A percentile compares a stretch with the other conserved stretches of the same genome.
phyloP scores from a whole-genome alignment of 2,797 vertebrate genomes.

The Catharus ustulatus region DNA sequence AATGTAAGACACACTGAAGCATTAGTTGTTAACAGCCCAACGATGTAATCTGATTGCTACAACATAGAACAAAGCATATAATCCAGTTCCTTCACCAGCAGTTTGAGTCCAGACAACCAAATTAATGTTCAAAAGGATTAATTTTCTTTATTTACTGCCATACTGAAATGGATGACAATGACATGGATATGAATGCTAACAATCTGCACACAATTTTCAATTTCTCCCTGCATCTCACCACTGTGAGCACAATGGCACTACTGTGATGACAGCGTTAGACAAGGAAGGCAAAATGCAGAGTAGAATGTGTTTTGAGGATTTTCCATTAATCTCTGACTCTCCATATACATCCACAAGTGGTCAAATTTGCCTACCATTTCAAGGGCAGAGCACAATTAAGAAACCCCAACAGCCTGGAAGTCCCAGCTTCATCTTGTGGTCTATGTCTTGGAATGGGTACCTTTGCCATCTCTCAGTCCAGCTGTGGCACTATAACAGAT shows the following conservation, averaged over 20 bases:
- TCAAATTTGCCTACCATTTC: not conserved
- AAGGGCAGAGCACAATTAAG: not conserved
- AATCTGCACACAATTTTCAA: not conserved
- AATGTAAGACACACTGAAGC: not conserved
- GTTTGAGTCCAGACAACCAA: not conserved
- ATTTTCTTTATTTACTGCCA: not conserved
- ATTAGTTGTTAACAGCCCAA: not conserved
- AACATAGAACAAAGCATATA: not conserved
- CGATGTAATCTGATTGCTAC: not conserved
- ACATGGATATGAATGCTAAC: rapidly evolving
- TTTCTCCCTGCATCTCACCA: not conserved
- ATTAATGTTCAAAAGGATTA: not conserved
- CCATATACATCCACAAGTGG: not conserved
- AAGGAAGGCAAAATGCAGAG: not conserved
- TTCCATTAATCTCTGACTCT: not conserved
- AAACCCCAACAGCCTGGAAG: not conserved
- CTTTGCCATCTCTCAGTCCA: not conserved
- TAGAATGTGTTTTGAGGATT: not conserved
- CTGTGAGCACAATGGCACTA: not conserved
- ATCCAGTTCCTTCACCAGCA: not conserved
- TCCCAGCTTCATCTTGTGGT: not conserved
- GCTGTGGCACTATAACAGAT: not conserved
- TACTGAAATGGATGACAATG: not conserved
- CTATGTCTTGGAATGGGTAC: rapidly evolving
- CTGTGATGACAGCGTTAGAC: not conserved